Base-by-base conservation (phyloP, 2,888 invertebrate genomes). In the Trisateles emortualis region DNA sequence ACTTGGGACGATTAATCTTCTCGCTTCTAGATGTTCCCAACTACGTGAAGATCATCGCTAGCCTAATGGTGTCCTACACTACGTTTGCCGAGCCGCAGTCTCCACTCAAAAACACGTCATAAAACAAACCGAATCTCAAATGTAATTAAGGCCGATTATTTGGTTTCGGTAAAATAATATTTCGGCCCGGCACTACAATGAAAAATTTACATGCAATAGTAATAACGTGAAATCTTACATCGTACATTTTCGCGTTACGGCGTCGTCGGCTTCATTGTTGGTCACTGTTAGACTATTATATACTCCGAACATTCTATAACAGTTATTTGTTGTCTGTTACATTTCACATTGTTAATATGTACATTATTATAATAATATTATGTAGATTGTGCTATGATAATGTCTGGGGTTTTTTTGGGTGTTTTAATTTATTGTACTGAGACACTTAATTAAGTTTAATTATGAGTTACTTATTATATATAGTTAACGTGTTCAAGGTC, bases 241-340 rank as follows among this genome's bases (percentile, higher is more conserved):
- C 72, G 72, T 72, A 59, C 65, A 63, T 64, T 67, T 67, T 69
- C 65, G n/a, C n/a, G n/a, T n/a, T n/a, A n/a, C n/a, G n/a, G n/a
- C n/a, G n/a, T 67, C 55, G 56, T 60, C 61, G 53, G 38, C 53
- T 54, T 59, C 65, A 72, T 73, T 70, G 68, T 68, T 57, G 64
- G 61, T 64, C 55, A 50, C 50, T 58, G 52, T 71, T 59, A 24
- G 50, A 26, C 9, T 3, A 8, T 26, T 26, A 26, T 8, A 26
- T 26, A 5, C 26, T 26, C 26, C 8, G 9, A 65, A 57, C 68
- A 76, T 73, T 76, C 65, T 64, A 59, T 59, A 51, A 61, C 67
- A 67, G 64, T 79, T 72, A 71, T 43, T 56, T 62, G 68, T 68
- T 69, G 64, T 44, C 52, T 43, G 17, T 26, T 26, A 8, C 26